Base-by-base conservation (phyloP, 2,888 invertebrate species). In the Priocnemis perturbator region DNA sequence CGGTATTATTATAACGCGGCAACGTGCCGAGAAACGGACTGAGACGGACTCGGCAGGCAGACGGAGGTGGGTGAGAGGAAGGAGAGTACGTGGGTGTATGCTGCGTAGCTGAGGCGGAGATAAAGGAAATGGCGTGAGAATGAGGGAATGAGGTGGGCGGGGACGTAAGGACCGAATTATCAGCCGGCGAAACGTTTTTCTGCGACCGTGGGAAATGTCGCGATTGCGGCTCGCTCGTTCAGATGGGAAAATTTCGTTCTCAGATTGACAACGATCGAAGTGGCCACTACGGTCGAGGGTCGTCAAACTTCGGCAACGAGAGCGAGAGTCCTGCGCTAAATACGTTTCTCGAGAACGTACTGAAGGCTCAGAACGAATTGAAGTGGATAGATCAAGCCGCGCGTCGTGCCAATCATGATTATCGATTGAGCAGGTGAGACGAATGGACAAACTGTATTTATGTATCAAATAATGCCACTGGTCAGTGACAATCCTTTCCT, bases 371-470 rank as follows among this genome's bases (percentile, higher is more conserved):
- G 58, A 71, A 85, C 50, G 83, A 86, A 64, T 81, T 87, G 59
- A 82, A 76, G 65, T 86, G 85, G 86, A 86, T 86, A 71, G 85
- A 87, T 67, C 78, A 79, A 15, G 77, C 71, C 23, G 81, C 81
- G 20, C 76, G 64, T 14, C 52, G 23, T 21, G 23, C 56, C 21
- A 55, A 65, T 65, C 56, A 21, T 4, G 53, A 7, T 19, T 58
- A 69, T 30, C 37, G 11, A 62, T 73, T 73, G 47, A 72, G 72
- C n/a, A 23, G 30, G 30, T 37, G 37, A 37, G 37, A 3, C 14
- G 11, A 11, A 37, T 37, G 1, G 11, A 37, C 4, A 11, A 11
- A 11, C 11, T 37, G 7, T 37, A 37, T 37, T 37, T 37, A 37
- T 37, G 37, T 37, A 37, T 37, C 7, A 11, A 37, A 9, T 37